Evolutionary conservation across 1,140 invertebrate genomes (phyloP).

Genomic region (Ips nitidus): DNA sequence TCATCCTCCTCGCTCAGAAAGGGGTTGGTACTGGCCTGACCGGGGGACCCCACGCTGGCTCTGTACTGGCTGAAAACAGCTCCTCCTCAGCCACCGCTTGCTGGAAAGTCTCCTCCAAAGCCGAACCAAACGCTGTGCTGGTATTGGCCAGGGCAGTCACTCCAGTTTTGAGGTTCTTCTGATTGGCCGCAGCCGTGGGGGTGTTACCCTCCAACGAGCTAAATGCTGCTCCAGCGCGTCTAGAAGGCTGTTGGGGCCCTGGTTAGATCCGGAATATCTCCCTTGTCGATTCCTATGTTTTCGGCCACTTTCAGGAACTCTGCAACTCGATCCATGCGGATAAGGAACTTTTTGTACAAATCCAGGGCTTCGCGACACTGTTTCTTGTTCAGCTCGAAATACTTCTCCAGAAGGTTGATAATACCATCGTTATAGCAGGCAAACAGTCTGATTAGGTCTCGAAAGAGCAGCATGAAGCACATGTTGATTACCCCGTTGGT

Average conservation of each 20-base stretch:
- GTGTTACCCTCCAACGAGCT: slow-evolving; percentile 91
- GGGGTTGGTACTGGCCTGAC: slow-evolving; percentile 76
- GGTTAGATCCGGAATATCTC: slow-evolving; percentile 97
- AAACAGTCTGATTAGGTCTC: slow-evolving; percentile 97
- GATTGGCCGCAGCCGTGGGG: slow-evolving; percentile 79
- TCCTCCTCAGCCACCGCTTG: slow-evolving; percentile 91
- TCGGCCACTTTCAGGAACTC: slow-evolving; percentile 97
- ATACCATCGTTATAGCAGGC: slow-evolving; percentile 99
- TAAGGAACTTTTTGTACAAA: slow-evolving; percentile 98
- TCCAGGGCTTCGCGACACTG: slow-evolving; percentile 96
- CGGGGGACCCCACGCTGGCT: slow-evolving; percentile 80
- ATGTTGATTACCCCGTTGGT: slow-evolving; percentile 99
- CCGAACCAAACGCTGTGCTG: slow-evolving; percentile 81
- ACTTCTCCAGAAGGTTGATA: slow-evolving; percentile 98
- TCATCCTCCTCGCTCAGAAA: slow-evolving; percentile 68
- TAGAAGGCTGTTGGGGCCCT: slow-evolving; percentile 96
- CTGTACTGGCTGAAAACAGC: slow-evolving; percentile 92
- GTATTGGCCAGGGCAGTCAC: slow-evolving; percentile 87
- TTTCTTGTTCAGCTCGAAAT: slow-evolving; percentile 99
- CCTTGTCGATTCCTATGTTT: slow-evolving; percentile 98
- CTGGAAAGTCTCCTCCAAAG: slow-evolving; percentile 81
- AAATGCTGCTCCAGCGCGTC: slow-evolving; percentile 98
- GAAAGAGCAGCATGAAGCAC: slow-evolving; percentile 97
- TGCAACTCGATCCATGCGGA: slow-evolving; percentile 97
- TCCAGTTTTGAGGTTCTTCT: slow-evolving; percentile 86